Evolutionary conservation across 2,113 vertebrate genomes (phyloP), one percentile per base, ranked within the genome.

Genomic region (Gadus chalcogrammus): DNA sequence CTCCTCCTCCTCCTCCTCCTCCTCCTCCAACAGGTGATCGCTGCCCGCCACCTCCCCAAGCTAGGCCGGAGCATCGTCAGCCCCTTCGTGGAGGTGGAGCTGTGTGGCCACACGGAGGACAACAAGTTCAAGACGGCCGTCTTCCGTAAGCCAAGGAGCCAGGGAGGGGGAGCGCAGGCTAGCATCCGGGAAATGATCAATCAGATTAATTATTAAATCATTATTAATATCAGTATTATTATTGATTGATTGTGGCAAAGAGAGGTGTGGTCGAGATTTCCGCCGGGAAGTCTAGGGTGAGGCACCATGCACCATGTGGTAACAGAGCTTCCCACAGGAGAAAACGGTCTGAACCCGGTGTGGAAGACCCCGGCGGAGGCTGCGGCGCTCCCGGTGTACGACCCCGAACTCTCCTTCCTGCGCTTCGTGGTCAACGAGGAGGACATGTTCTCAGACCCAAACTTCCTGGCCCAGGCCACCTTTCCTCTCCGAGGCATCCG

Each of bases 381-480:
- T 2, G 88, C 94, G 13, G 86, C 88, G 17, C 97, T 99, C 81
- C 91, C 89, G 3, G 94, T 99, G 75, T 94, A 92, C 4, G 96
- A 98, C 67, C 95, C 96, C 1, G 94, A 93, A 58, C 89, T 97
- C 3, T 94, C 95, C 0, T 97, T 96, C 73, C 90, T 99, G 61
- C 95, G 96, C 82, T 99, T 99, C 4, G 94, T 96, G 71, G 95
- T 99, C 59, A 97, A 97, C 0, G 97, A 99, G 82, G 97, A 99
- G 74, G 97, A 99, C 79, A 98, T 99, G 93, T 99, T 99, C 91
- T 99, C 97, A 22, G 97, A 99, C 76, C 95, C 97, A 52, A 98
- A 99, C 88, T 99, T 99, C 85, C 91, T 99, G 20, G 97, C 97
- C 53, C 97, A 99, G 0, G 95, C 94, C 70, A 98, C 94, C 0